Evolutionary conservation across 2,888 invertebrate genomes (phyloP), one percentile per base, ranked within the genome.

Genomic region (Ametastegia equiseti): DNA sequence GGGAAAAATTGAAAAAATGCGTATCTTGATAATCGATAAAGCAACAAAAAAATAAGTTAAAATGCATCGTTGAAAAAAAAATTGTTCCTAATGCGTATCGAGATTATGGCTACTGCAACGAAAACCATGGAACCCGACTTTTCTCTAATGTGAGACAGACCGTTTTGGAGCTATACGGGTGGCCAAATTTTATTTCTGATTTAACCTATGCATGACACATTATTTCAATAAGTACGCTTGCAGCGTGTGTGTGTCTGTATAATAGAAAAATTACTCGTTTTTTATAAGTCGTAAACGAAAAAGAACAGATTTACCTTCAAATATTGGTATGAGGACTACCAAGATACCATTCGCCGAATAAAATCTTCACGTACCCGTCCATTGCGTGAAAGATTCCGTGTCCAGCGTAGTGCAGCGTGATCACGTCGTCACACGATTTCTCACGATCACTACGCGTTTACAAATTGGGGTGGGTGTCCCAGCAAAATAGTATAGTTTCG

Each of bases 291-390:
- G 30, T 15, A 30, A 23, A 30, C 13, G 5, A 33, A 1, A 11
- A 11, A 63, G 13, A 63, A 63, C 63, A 63, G 63, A 27, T 27
- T 63, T 63, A 63, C 63, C 33, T 63, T 63, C 63, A 33, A 63
- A 63, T 15, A 33, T 63, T 63, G 33, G n/a, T n/a, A n/a, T n/a
- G n/a, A n/a, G n/a, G n/a, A n/a, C n/a, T n/a, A n/a, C n/a, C n/a
- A n/a, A 63, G 63, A 33, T 63, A 33, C 33, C 63, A 63, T 63
- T 9, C 33, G 15, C 33, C 0, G 15, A 63, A 33, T 11, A 33
- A 15, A 23, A 33, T 15, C 30, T 63, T 63, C 63, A 63, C 63
- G 6, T 33, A 63, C 9, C 33, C 63, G 63, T 63, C 63, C 63
- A 33, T 63, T 33, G 63, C 63, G 36, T 15, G 0, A 63, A 30